These are phyloP conservation scores for Mylabris sibirica DNA, from an alignment of 2,888 invertebrate genomes.

Conservation along the genomic window DNA sequence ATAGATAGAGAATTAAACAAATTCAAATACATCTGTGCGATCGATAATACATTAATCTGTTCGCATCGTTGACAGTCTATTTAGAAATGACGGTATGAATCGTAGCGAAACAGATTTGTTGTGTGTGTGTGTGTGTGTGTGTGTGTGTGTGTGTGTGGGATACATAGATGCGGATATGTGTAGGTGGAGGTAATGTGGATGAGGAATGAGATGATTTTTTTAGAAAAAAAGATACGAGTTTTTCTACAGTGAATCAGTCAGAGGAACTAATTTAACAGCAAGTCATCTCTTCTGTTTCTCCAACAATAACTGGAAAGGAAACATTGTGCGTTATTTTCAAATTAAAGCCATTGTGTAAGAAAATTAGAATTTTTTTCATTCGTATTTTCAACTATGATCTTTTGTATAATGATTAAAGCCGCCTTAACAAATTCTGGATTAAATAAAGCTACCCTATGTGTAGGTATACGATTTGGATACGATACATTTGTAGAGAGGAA, in stretches of 20 bases:
- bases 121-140: not conserved
- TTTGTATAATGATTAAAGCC: slow-evolving; percentile 1
- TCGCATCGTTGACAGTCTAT: slow-evolving; percentile 2
- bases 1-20: not conserved
- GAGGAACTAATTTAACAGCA: slow-evolving; percentile 9
- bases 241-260: not conserved
- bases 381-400: not conserved
- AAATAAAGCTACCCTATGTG: not conserved
- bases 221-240: not conserved
- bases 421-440: not conserved
- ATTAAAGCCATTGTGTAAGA: slow-evolving; percentile 3
- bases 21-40: not conserved
- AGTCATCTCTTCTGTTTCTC: not conserved
- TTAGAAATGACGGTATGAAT: slow-evolving; percentile 2
- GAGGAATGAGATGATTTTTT: not conserved
- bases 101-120: slow-evolving; percentile 2
- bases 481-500: not conserved
- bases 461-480: not conserved
- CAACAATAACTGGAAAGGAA: slow-evolving; percentile 1
- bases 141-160: not conserved
- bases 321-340: not conserved
- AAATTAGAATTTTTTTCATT: not conserved
- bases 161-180: no score
- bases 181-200: not conserved
- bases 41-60: not conserved